These are phyloP conservation scores for Octopus sinensis DNA, from an alignment of 1,140 invertebrate species.

Conservation along the genomic window DNA sequence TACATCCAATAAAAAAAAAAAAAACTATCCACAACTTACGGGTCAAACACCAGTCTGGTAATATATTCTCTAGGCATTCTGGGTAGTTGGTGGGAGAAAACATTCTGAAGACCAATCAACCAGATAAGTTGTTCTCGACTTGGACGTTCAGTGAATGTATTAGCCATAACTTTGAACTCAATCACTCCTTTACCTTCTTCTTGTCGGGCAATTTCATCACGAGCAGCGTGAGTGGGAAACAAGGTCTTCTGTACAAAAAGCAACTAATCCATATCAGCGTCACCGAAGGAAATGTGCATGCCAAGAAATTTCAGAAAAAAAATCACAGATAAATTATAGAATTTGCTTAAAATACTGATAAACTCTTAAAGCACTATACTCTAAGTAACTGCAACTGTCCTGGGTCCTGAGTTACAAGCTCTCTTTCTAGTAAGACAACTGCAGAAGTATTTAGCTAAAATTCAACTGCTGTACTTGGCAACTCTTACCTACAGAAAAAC, in stretches of 20 bases:
- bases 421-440: too few species aligned
- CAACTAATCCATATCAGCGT: not conserved
- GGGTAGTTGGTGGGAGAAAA: slow-evolving; percentile 92
- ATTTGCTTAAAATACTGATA: too few species aligned
- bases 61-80: slow-evolving; percentile 98
- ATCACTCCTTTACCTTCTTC: slow-evolving; percentile 87
- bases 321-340: too few species aligned
- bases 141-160: slow-evolving; percentile 82
- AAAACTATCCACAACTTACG: slow-evolving; percentile 64
- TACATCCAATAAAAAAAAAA: not conserved
- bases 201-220: slow-evolving; percentile 85
- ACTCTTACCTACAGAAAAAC: too few species aligned
- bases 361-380: too few species aligned
- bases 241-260: slow-evolving; percentile 33
- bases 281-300: too few species aligned
- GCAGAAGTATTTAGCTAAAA: too few species aligned
- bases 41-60: slow-evolving; percentile 93
- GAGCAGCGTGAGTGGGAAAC: slow-evolving; percentile 62
- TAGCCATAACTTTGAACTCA: slow-evolving; percentile 90
- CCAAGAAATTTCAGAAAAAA: too few species aligned
- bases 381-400: too few species aligned
- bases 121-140: slow-evolving; percentile 78
- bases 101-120: slow-evolving; percentile 90
- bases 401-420: too few species aligned
- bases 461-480: too few species aligned